phyloP scores from a whole-genome alignment of 1,140 invertebrate genomes.

The Cydia pomonella region DNA sequence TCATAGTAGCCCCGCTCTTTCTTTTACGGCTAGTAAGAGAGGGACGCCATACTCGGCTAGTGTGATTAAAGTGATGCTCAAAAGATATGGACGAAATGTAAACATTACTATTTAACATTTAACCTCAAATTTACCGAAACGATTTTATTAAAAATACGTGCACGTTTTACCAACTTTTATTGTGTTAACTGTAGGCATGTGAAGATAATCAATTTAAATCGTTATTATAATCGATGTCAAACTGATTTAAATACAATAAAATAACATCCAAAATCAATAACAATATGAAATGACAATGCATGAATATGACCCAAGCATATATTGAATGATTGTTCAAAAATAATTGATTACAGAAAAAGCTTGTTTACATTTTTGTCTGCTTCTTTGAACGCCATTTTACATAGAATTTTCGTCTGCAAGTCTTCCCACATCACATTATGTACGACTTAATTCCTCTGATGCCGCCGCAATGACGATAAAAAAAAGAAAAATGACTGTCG shows the following conservation, averaged over 20 bases:
- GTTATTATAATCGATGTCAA: neutral
- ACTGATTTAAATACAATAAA: no score
- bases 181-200: no score
- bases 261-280: neutral
- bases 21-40: neutral
- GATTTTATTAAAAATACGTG: no score
- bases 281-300: neutral
- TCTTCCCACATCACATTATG: constrained; percentile 31
- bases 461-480: constrained; percentile 27
- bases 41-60: constrained; percentile 7
- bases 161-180: no score
- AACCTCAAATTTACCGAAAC: neutral
- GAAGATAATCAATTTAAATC: neutral
- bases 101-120: neutral
- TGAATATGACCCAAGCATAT: neutral
- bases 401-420: constrained; percentile 30
- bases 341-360: neutral
- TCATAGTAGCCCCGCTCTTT: neutral
- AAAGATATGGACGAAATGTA: neutral
- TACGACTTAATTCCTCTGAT: constrained; percentile 30
- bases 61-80: neutral
- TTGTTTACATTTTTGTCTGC: constrained; percentile 1
- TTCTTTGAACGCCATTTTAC: constrained; percentile 14
- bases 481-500: constrained; percentile 56
- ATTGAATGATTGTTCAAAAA: neutral